A percentile compares a stretch with the other conserved stretches of the same genome.
Conservation (phyloP, 2,113 vertebrate genomes). For the Xerus inauris region DNA sequence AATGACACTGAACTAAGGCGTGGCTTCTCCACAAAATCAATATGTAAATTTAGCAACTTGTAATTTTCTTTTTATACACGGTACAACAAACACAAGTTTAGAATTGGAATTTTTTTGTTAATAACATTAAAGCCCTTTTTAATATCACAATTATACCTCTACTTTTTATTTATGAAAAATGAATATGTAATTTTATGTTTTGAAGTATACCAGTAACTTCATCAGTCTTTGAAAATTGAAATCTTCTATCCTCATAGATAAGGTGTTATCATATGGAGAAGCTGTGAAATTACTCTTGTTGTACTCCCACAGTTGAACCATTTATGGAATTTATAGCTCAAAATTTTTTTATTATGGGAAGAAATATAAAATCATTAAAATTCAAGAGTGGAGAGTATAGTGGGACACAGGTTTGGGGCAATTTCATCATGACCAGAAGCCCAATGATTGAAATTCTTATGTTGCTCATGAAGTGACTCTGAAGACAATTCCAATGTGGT, state of each 20-base stretch:
- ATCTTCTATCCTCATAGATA: not conserved
- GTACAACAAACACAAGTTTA: not conserved
- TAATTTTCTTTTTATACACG: not conserved
- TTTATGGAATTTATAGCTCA: not conserved
- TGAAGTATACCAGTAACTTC: not conserved
- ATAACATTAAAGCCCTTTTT: not conserved
- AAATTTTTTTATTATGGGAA: conserved; percentile 3
- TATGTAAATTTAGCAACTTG: not conserved
- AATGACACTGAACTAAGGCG: not conserved
- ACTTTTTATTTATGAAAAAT: conserved; percentile 24
- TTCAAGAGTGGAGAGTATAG: not conserved
- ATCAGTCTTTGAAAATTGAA: not conserved
- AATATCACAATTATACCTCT: not conserved
- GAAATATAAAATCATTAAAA: not conserved
- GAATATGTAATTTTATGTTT: conserved; percentile 24
- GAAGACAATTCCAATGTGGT: not conserved
- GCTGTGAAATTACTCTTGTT: not conserved
- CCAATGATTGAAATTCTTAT: not conserved
- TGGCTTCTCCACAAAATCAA: not conserved
- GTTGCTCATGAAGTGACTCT: not conserved
- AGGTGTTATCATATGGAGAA: not conserved
- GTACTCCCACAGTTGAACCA: not conserved
- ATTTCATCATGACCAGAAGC: not conserved
- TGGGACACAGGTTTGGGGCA: not conserved
- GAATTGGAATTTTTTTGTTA: not conserved